Conservation (phyloP, 2,888 invertebrate species). For the Cremastobaeus sp. region DNA sequence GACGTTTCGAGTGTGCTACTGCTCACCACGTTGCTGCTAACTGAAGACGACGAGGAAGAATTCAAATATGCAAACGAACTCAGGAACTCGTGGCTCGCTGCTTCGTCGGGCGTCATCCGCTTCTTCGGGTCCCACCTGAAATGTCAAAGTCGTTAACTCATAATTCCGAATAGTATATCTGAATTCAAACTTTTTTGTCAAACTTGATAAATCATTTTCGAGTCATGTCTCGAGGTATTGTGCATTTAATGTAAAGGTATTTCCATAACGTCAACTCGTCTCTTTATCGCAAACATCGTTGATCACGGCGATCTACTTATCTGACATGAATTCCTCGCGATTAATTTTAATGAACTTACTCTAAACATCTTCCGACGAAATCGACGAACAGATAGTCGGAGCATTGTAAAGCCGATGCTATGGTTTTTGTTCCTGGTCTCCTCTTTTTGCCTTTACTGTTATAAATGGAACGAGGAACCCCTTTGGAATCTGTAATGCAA, state of each 20-base stretch:
- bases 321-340: constrained; percentile 36
- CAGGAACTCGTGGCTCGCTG: constrained; percentile 92
- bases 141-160: too few species aligned
- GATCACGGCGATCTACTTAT: constrained; percentile 26
- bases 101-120: constrained; percentile 94
- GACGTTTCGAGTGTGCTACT: constrained; percentile 67
- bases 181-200: too few species aligned
- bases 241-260: constrained; percentile 5
- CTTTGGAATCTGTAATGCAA: constrained; percentile 87
- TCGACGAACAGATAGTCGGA: constrained; percentile 93
- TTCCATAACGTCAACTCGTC: constrained; percentile 7
- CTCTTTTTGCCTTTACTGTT: constrained; percentile 96
- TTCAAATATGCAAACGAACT: constrained; percentile 79
- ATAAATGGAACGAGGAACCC: constrained; percentile 92
- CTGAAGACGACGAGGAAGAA: constrained; percentile 69
- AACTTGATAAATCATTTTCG: too few species aligned
- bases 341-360: constrained; percentile 82
- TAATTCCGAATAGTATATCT: too few species aligned
- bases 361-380: constrained; percentile 93
- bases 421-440: constrained; percentile 89
- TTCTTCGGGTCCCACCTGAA: constrained; percentile 94
- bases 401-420: constrained; percentile 89
- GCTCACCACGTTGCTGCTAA: constrained; percentile 60
- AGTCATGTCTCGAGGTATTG: too few species aligned
- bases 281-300: constrained; percentile 15